These are phyloP conservation scores for Istiophorus platypterus DNA, from an alignment of 2,113 vertebrate species.

Conservation along the genomic window DNA sequence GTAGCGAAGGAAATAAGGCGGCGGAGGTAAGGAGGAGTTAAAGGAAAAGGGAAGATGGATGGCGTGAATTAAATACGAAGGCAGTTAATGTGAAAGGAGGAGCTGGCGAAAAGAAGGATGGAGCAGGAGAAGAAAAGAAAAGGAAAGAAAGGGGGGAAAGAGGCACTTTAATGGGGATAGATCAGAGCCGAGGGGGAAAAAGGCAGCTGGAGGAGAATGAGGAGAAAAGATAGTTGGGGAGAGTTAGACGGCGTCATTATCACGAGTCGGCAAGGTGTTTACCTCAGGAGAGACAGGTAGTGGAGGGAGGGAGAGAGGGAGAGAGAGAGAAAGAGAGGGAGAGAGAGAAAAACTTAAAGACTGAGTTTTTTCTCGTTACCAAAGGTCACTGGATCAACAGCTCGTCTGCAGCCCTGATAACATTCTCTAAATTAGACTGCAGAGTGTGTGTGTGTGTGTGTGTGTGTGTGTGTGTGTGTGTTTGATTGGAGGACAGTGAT, in stretches of 20 bases:
- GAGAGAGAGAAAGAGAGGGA: neutral
- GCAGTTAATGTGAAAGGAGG: neutral
- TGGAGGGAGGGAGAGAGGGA: neutral
- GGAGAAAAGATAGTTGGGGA: neutral
- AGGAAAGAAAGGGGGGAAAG: no score
- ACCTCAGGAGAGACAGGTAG: slow-evolving; percentile 32
- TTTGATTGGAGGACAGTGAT: slow-evolving; percentile 57
- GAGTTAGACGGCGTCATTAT: slow-evolving; percentile 37
- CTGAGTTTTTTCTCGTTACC: slow-evolving; percentile 30
- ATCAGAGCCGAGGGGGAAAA: slow-evolving; percentile 12
- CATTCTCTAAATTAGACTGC: slow-evolving; percentile 45
- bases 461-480: slow-evolving; percentile 12
- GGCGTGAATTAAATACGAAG: neutral
- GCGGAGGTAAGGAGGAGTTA: neutral
- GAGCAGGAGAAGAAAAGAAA: neutral
- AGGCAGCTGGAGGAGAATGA: neutral
- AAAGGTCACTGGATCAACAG: slow-evolving; percentile 57
- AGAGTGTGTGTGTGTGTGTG: slow-evolving; percentile 18
- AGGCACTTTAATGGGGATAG: slow-evolving; percentile 42
- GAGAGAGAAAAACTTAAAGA: neutral
- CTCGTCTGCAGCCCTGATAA: slow-evolving; percentile 51
- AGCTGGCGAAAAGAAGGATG: neutral
- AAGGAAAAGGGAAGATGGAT: no score
- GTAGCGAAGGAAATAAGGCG: neutral
- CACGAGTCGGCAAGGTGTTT: slow-evolving; percentile 48